Base-by-base conservation (phyloP, 2,888 invertebrate species). In the Brenthis ino region DNA sequence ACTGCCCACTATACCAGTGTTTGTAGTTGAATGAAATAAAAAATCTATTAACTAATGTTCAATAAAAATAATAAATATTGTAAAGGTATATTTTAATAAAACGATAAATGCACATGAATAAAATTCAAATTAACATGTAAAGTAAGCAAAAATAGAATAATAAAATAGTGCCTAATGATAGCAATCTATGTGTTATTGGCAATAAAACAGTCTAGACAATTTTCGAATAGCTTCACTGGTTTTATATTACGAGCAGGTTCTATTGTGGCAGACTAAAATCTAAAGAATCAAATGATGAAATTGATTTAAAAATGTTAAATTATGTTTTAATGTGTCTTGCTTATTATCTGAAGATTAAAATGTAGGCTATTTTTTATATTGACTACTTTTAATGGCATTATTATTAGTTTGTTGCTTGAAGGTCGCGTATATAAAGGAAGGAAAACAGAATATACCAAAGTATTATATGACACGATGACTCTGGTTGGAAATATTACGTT, bases 121-220 rank as follows among this genome's bases (percentile, higher is more conserved):
- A 64, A 63, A 28, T 60, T 6, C n/a, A 57, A 60, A 57, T 53
- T 43, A 24, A 28, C 37, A 50, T 20, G 58, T 57, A 54, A 58
- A 43, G 50, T 33, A 33, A 51, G 50, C 33, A 61, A 61, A 51
- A 61, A 50, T 51, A 51, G 37, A 63, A 37, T 51, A 16, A 53
- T 53, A 51, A 51, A 33, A 63, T 37, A 51, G 33, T 51, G 37
- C 5, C 53, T 53, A 53, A 63, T 53, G 53, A 53, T 63, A 63
- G 53, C 53, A 63, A 63, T 63, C 53, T 63, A 63, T 63, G 6
- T 53, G 16, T 63, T 63, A 63, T 63, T 53, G 61, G 33, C 51
- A 63, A 63, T 63, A 63, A 63, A 63, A 63, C 20, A 51, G 61
- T 63, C 61, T 61, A 61, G 51, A 61, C 61, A 33, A 51, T 51